A percentile compares a stretch with the other conserved stretches of the same genome.
Evolutionary conservation across 2,888 invertebrate genomes (phyloP).

Genomic region (Venusia cambrica): DNA sequence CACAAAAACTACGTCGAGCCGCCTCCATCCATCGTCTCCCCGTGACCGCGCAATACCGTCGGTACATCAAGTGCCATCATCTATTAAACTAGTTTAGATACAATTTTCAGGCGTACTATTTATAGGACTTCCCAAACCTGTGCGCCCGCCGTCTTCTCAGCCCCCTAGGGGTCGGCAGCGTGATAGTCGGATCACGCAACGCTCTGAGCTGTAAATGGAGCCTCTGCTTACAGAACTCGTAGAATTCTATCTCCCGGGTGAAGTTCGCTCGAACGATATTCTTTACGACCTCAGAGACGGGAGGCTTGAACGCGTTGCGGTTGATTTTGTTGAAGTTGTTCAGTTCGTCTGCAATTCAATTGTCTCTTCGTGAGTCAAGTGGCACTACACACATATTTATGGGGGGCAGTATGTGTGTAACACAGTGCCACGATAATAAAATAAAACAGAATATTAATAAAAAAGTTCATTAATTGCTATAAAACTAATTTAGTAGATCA

Average conservation of each 20-base stretch:
- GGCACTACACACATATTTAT: conserved; percentile 3
- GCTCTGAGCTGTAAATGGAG: conserved; percentile 90
- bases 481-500: no score
- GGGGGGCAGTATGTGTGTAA: no score
- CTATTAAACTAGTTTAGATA: no score
- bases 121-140: conserved; percentile 32
- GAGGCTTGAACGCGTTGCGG: conserved; percentile 92
- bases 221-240: conserved; percentile 93
- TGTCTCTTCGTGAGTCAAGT: conserved; percentile 1
- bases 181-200: conserved; percentile 77
- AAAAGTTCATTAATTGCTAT: no score
- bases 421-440: no score
- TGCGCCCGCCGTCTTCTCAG: conserved; percentile 42
- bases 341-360: conserved; percentile 83
- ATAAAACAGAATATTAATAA: no score
- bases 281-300: conserved; percentile 92
- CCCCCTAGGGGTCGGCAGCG: conserved; percentile 44
- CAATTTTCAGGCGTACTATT: conserved; percentile 21
- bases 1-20: no score
- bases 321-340: conserved; percentile 90
- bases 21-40: no score
- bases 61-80: no score
- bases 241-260: conserved; percentile 94
- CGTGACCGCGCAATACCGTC: no score
- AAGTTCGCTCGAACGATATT: conserved; percentile 92